Evolutionary conservation across 2,797 vertebrate genomes (phyloP).

Genomic region (Xenops minutus): DNA sequence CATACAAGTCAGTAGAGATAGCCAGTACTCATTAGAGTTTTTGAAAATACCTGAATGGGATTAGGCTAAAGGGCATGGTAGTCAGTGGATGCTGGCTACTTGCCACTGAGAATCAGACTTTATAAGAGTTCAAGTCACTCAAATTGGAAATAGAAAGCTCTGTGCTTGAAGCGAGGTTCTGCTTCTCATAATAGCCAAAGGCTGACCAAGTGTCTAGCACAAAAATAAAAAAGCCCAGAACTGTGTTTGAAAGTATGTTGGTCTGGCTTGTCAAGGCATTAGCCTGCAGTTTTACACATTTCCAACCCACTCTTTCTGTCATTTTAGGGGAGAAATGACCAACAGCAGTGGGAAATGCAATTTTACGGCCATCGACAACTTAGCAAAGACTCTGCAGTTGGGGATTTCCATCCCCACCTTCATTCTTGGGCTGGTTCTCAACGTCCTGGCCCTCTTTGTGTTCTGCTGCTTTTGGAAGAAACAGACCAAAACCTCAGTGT

Average conservation of each 20-base stretch:
- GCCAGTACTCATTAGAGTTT: background rate
- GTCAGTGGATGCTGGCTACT: background rate
- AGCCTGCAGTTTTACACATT: background rate
- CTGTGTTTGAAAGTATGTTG: background rate
- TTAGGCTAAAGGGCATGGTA: background rate
- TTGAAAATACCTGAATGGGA: background rate
- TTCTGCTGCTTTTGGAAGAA: conserved; percentile 81
- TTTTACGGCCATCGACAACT: conserved; percentile 47
- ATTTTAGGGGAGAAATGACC: conserved; percentile 62
- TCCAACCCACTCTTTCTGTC: background rate
- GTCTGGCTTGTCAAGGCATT: background rate
- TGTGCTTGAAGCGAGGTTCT: background rate
- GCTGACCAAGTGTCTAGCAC: background rate
- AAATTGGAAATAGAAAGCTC: background rate
- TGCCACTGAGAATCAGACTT: background rate
- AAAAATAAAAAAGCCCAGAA: background rate
- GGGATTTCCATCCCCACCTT: conserved; percentile 85
- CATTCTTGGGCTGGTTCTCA: conserved; percentile 80
- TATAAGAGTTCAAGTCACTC: background rate
- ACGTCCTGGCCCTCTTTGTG: conserved; percentile 76
- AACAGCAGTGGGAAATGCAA: conserved; percentile 67
- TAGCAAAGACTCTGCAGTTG: conserved; percentile 73
- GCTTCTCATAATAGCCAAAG: background rate
- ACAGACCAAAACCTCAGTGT: conserved; percentile 84
- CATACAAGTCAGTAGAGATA: background rate